Evolutionary conservation across 2,888 invertebrate genomes (phyloP).

Genomic region (Sinelater perroti): DNA sequence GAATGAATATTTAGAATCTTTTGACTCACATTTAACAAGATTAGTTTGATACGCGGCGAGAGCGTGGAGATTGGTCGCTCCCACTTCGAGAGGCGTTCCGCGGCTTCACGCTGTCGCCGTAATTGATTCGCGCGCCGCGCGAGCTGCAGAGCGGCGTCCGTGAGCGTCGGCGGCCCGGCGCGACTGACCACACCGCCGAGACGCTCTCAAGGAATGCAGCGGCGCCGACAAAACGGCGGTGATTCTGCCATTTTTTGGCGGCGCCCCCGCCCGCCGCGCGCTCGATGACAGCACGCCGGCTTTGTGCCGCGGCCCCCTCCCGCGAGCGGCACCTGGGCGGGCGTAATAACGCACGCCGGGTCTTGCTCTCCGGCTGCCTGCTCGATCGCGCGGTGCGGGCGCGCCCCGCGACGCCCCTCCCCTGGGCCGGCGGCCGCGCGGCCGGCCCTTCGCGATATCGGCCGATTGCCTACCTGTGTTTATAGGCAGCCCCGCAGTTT

Average conservation of each 20-base stretch:
- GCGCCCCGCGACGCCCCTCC: slow-evolving; percentile 38
- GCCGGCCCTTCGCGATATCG: slow-evolving; percentile 39
- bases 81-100: slow-evolving; percentile 60
- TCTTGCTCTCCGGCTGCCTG: slow-evolving; percentile 44
- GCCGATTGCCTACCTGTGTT: slow-evolving; percentile 45
- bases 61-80: slow-evolving; percentile 63
- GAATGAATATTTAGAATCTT: slow-evolving; percentile 61
- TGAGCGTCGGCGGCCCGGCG: slow-evolving; percentile 61
- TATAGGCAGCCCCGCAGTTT: slow-evolving; percentile 43
- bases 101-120: slow-evolving; percentile 63
- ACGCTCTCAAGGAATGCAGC: slow-evolving; percentile 68
- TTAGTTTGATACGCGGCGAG: slow-evolving; percentile 60
- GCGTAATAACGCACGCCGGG: slow-evolving; percentile 48
- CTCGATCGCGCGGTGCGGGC: slow-evolving; percentile 36
- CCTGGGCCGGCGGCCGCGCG: slow-evolving; percentile 35
- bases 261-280: slow-evolving; percentile 46
- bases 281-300: slow-evolving; percentile 57
- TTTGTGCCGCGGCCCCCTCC: slow-evolving; percentile 57
- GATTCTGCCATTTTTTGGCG: slow-evolving; percentile 57
- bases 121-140: slow-evolving; percentile 67
- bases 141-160: slow-evolving; percentile 47
- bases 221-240: slow-evolving; percentile 46
- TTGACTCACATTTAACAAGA: slow-evolving; percentile 60
- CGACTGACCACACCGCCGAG: slow-evolving; percentile 66
- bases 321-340: slow-evolving; percentile 65